A percentile compares a stretch with the other conserved stretches of the same genome.
Evolutionary conservation across 2,113 vertebrate species (phyloP).

Genomic region (Nothoprocta pentlandii): DNA sequence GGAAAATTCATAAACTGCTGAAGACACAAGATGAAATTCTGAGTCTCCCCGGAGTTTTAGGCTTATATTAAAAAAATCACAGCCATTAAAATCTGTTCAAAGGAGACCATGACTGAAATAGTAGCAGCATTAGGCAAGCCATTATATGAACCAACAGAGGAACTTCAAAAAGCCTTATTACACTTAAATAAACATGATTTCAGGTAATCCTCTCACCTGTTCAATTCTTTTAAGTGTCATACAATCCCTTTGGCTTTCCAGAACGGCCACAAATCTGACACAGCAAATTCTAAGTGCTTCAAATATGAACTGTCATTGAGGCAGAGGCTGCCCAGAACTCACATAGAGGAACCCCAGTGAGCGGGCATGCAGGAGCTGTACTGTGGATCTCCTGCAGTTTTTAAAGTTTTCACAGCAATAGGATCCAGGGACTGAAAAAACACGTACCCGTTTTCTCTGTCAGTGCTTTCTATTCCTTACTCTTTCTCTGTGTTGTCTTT

Average conservation of each 20-base stretch:
- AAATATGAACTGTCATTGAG: neutral
- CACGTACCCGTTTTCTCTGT: neutral
- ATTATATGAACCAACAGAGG: neutral
- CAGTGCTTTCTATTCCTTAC: neutral
- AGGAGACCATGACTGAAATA: neutral
- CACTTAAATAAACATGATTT: neutral
- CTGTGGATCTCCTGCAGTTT: neutral
- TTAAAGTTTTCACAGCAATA: neutral
- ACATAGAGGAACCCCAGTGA: neutral
- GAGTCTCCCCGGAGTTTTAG: neutral
- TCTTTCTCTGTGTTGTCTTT: neutral
- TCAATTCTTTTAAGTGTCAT: neutral
- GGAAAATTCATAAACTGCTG: neutral
- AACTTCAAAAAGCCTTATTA: neutral
- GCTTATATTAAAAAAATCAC: neutral
- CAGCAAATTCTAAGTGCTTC: neutral
- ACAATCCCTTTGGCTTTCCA: neutral
- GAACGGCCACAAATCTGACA: neutral
- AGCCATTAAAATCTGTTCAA: neutral
- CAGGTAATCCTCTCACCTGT: neutral
- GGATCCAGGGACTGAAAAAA: neutral
- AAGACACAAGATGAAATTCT: neutral
- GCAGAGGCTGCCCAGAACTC: neutral
- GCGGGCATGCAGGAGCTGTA: neutral
- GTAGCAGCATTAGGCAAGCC: neutral